Evolutionary conservation across 2,888 invertebrate species (phyloP), one percentile per base, ranked within the genome.

Genomic region (Cryptus viduatorius): DNA sequence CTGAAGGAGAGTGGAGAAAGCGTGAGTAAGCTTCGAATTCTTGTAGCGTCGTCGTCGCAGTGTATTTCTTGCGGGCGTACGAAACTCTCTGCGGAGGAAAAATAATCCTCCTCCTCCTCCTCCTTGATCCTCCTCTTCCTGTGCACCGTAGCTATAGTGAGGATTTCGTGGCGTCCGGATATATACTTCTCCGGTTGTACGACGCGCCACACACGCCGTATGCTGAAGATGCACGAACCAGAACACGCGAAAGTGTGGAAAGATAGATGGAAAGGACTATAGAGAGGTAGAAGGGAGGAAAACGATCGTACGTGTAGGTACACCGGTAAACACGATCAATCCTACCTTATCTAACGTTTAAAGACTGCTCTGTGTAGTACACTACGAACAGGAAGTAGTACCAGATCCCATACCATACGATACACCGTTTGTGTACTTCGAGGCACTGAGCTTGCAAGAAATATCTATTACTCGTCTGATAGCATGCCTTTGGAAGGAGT

Each of bases 271-370:
- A 83, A 59, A 56, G 44, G 37, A 53, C n/a, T 56, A 5, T 29
- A 53, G 12, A 53, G 75, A 73, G 72, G 69, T 46, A 61, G 53
- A 19, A 72, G 56, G 56, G 64, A 29, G 71, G 10, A 77, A 72
- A 80, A 37, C 37, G 75, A 75, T 75, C 68, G 75, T 68, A 75
- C 80, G 75, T 69, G 68, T 68, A 56, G 64, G 56, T 53, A 46
- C 44, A 67, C 37, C 72, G 31, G 82, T 77, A 77, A 82, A 64
- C 77, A 71, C 82, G 71, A 77, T 82, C 65, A 65, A 72, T 65
- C 56, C 65, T 72, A 50, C 71, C 77, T 82, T 82, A 82, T 82
- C 82, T 77, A 59, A 46, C 82, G 77, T 82, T 82, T 82, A 72
- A 77, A 65, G 37, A 77, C 71, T 77, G 50, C 76, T 44, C 67